Evolutionary conservation across 2,113 vertebrate genomes (phyloP), one percentile per base, ranked within the genome.

Genomic region (Strix uralensis): DNA sequence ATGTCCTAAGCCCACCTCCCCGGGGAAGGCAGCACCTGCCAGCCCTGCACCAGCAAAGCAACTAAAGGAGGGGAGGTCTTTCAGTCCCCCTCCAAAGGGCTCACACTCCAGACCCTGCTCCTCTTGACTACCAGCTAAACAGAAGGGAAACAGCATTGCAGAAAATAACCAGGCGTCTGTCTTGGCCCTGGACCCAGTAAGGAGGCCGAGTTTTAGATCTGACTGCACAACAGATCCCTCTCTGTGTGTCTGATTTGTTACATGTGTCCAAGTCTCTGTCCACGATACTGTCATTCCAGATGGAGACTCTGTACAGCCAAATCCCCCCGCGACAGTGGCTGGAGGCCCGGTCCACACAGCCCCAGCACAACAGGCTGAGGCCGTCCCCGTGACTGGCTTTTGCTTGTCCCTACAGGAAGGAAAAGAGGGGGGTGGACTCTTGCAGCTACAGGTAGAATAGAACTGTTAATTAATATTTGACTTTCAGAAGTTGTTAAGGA

Each of bases 401-500:
- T 47, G 65, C 82, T 88, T 91, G 82, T 92, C 89, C 97, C 95
- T 81, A 61, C 79, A 47, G 85, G 65, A 94, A 90, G 74, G 65
- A 67, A 66, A 88, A 82, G 75, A 16, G 58, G 65, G 88, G 91
- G 85, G 71, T 42, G 83, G 86, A 90, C 69, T 96, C 86, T 87
- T 95, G 96, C 91, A 93, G 96, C 96, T 96, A 96, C 96, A 97
- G 96, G 88, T 96, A 96, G 96, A 97, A 95, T 97, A 97, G 97
- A 97, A 96, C 97, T 90, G 95, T 96, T 97, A 97, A 94, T 97
- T 98, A 96, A 98, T 96, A 97, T 97, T 95, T 95, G 97, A 98
- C 97, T 98, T 97, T 91, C 86, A 96, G 54, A 97, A 98, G 97
- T 96, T 98, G 97, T 96, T 98, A 97, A 98, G 98, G 98, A 98